Percentiles rank a stretch among this genome's conserved stretches.
Evolutionary conservation across 2,888 invertebrate species (phyloP).

Genomic region (Gisinianus flammeolus): DNA sequence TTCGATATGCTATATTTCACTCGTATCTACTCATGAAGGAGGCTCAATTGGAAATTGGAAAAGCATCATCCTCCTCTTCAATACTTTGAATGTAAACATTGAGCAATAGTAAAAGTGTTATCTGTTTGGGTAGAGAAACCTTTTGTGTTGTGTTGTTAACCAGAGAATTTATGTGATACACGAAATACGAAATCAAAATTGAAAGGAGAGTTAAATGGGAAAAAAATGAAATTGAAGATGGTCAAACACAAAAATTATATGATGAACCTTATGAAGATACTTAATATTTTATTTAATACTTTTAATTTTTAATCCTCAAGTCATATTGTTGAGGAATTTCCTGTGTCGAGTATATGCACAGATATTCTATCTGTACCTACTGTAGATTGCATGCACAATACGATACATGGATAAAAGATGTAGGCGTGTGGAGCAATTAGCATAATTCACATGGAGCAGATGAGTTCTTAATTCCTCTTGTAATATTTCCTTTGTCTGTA

Average conservation of each 20-base stretch:
- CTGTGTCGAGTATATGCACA: not conserved
- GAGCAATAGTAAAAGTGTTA: no score
- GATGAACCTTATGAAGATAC: not conserved
- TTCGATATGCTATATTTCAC: no score
- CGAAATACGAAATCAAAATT: not conserved
- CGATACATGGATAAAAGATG: not conserved
- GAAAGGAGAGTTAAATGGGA: not conserved
- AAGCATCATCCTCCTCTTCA: no score
- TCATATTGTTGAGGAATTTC: no score
- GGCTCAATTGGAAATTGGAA: no score
- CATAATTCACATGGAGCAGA: conserved; percentile 1
- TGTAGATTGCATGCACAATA: not conserved
- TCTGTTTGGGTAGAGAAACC: no score
- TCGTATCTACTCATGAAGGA: no score
- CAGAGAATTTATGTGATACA: not conserved
- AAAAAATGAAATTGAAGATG: not conserved
- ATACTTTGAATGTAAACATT: no score
- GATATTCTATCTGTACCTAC: no score
- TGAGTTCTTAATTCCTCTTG: not conserved
- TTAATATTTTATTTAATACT: not conserved
- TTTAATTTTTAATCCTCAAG: not conserved
- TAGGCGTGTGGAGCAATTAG: conserved; percentile 7
- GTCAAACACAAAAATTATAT: not conserved
- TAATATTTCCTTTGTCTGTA: not conserved
- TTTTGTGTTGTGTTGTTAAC: not conserved